Conservation (phyloP, 2,113 vertebrate genomes). For the Maccullochella peelii region DNA sequence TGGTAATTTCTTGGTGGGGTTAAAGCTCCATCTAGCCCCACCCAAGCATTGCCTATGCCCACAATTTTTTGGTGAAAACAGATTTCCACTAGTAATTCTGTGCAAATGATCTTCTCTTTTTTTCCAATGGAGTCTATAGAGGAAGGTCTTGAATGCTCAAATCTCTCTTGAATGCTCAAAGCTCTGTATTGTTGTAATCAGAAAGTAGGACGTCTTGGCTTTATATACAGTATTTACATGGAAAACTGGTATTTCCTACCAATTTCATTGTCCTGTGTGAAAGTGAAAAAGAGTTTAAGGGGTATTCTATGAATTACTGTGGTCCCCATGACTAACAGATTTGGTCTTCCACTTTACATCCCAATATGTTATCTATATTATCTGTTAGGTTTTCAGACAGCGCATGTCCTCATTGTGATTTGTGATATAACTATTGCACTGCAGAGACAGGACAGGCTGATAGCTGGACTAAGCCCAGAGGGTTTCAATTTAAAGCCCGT, state of each 20-base stretch:
- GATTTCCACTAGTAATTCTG: background rate
- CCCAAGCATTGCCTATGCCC: background rate
- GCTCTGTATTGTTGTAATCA: background rate
- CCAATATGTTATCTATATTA: conserved; percentile 24
- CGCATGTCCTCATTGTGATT: conserved; percentile 2
- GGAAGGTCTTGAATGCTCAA: background rate
- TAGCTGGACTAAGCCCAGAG: conserved; percentile 39
- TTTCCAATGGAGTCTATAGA: background rate
- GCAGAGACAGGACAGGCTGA: background rate
- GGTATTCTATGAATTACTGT: background rate
- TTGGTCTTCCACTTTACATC: conserved; percentile 9
- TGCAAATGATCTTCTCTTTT: background rate
- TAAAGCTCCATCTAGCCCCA: background rate
- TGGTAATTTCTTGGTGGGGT: background rate
- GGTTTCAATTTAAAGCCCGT: conserved; percentile 48
- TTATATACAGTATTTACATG: background rate
- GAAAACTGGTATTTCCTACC: conserved; percentile 5
- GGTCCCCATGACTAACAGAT: background rate
- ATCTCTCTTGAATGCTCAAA: too few relatives aligned
- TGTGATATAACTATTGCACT: conserved; percentile 16
- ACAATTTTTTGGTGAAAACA: background rate
- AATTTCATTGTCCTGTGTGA: conserved; percentile 4
- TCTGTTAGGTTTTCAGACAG: conserved; percentile 11
- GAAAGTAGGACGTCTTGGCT: background rate
- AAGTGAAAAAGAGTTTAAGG: conserved; percentile 6